phyloP scores from a whole-genome alignment of 2,113 vertebrate species.

The Amphiprion ocellaris region DNA sequence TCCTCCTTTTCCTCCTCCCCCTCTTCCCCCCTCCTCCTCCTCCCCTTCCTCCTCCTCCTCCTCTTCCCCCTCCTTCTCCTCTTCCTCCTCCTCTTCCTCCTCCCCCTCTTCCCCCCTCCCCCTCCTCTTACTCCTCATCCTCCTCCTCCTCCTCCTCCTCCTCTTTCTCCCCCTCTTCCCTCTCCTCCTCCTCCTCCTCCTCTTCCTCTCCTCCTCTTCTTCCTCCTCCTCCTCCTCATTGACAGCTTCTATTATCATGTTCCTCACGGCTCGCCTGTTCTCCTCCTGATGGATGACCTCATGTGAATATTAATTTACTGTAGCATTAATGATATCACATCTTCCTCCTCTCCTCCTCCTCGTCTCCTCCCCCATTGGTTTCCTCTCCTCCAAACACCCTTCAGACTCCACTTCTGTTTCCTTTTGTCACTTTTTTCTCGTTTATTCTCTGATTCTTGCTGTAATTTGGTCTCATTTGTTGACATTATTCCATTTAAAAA shows the following conservation, averaged over 20 bases:
- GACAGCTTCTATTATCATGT: constrained; percentile 82
- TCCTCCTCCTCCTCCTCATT: constrained; percentile 10
- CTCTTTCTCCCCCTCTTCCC: not conserved
- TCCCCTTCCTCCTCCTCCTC: too few relatives aligned
- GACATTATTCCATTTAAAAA: constrained; percentile 18
- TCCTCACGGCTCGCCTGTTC: constrained; percentile 76
- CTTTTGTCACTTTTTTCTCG: constrained; percentile 32
- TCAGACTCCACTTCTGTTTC: constrained; percentile 67
- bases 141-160: too few relatives aligned
- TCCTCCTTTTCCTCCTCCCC: not conserved
- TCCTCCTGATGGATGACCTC: constrained; percentile 82
- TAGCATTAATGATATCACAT: constrained; percentile 83
- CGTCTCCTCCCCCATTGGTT: not conserved
- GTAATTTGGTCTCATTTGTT: constrained; percentile 4
- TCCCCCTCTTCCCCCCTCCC: not conserved
- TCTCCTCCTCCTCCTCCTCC: not conserved
- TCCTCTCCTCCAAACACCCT: constrained; percentile 83
- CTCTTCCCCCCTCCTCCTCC: not conserved
- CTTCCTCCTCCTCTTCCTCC: too few relatives aligned
- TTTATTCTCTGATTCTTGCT: constrained; percentile 4
- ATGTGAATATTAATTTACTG: constrained; percentile 85
- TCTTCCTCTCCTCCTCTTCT: not conserved
- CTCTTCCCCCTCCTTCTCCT: too few relatives aligned
- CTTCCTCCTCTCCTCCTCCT: constrained; percentile 73
- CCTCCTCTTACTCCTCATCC: not conserved